Evolutionary conservation across 2,113 vertebrate species (phyloP), one percentile per base, ranked within the genome.

Genomic region (Emydura subglobosa): DNA sequence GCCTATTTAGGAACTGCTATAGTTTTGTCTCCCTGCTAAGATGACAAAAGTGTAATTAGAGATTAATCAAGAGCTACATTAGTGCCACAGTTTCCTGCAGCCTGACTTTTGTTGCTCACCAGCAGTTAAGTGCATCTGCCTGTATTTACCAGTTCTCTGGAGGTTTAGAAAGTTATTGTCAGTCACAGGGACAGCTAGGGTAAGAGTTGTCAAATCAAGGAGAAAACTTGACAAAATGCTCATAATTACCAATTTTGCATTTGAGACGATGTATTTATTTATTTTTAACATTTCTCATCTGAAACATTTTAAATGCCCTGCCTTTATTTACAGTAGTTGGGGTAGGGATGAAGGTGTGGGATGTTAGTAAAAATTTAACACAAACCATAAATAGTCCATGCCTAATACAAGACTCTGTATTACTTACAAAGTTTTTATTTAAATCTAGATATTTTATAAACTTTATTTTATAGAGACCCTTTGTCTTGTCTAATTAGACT

Each of bases 31-130:
- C 98, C 98, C 98, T 97, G 98, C 98, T 98, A 99, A 98, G 98
- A 99, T 98, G 98, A 99, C 98, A 98, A 99, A 98, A 99, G 98
- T 99, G 98, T 99, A 99, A 99, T 99, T 99, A 99, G 98, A 99
- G 98, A 98, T 99, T 99, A 99, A 99, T 99, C 99, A 98, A 98
- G 98, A 98, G 98, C 97, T 98, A 97, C 98, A 98, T 99, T 98
- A 99, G 98, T 97, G 97, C 96, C 96, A 94, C 95, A 94, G 98
- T 98, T 98, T 98, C 98, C 98, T 97, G 98, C 98, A 97, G 97
- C 78, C 98, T 97, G 98, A 98, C 92, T 98, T 97, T 92, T 98
- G 98, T 98, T 97, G 98, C 98, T 98, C 97, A 98, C 98, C 98
- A 98, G 98, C 97, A 97, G 98, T 98, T 98, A 98, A 98, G 98